Percentiles rank a stretch among this genome's conserved stretches.
These are phyloP conservation scores for Struthio camelus DNA, from an alignment of 2,113 vertebrate genomes.

Conservation along the genomic window DNA sequence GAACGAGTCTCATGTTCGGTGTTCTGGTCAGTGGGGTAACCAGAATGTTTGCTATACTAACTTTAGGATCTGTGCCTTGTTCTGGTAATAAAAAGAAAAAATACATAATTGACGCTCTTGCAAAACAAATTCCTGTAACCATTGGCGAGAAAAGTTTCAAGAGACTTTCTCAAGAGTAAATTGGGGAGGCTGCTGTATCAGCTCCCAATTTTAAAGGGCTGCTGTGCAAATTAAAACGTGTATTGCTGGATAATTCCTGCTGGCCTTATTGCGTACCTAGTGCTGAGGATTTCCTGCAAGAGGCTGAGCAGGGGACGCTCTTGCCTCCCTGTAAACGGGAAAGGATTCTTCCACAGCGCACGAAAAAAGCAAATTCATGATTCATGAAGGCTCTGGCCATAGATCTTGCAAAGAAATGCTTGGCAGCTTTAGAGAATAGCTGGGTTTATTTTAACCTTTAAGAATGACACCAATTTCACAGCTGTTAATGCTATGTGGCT, in stretches of 20 bases:
- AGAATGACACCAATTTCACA: slow-evolving; percentile 69
- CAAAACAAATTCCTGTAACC: slow-evolving; percentile 27
- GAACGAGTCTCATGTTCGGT: not conserved
- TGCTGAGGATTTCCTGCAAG: not conserved
- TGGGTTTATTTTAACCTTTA: slow-evolving; percentile 67
- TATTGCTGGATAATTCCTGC: not conserved
- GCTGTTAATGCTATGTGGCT: slow-evolving; percentile 64
- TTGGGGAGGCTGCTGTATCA: not conserved
- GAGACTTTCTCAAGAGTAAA: not conserved
- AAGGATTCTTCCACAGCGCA: not conserved
- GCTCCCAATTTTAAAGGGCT: not conserved
- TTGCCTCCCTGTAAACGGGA: not conserved
- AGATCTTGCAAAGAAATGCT: slow-evolving; percentile 51
- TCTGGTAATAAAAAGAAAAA: not conserved
- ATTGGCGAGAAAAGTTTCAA: not conserved
- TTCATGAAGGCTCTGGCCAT: slow-evolving; percentile 21
- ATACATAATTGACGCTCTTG: not conserved
- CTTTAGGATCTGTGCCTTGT: not conserved
- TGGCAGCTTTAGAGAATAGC: slow-evolving; percentile 50
- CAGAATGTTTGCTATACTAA: not conserved
- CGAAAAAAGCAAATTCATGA: not conserved
- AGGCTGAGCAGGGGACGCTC: not conserved
- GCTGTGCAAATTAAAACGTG: not conserved
- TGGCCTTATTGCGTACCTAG: not conserved
- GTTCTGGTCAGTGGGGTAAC: not conserved